Percentiles rank a stretch among this genome's conserved stretches.
Evolutionary conservation across 1,140 invertebrate genomes (phyloP).

Genomic region (Bombus superbus): DNA sequence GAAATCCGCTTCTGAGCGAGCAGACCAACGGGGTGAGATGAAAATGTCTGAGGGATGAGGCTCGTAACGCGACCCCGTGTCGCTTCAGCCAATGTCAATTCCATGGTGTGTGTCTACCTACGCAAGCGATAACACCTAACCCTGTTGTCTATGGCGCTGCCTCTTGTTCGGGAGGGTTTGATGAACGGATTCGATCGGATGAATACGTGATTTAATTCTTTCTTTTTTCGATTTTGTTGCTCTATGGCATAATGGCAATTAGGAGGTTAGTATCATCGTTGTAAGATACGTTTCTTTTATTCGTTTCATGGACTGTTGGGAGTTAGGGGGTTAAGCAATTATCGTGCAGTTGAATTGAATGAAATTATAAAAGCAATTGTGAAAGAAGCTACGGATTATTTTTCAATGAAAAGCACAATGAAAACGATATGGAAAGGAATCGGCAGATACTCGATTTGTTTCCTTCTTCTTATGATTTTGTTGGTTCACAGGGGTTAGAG

Average conservation of each 20-base stretch:
- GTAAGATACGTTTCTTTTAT: not conserved
- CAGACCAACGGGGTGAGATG: conserved; percentile 28
- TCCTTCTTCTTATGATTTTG: too few relatives aligned
- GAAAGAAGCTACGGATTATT: too few relatives aligned
- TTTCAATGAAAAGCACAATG: too few relatives aligned
- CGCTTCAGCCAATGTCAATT: conserved; percentile 75
- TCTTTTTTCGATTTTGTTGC: not conserved
- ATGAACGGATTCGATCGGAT: not conserved
- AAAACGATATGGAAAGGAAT: too few relatives aligned
- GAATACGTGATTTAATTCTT: not conserved
- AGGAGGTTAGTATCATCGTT: not conserved
- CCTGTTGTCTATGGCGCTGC: conserved; percentile 13
- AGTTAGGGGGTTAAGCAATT: too few relatives aligned
- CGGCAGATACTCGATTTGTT: too few relatives aligned
- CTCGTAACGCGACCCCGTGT: conserved; percentile 73
- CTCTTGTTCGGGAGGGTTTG: not conserved
- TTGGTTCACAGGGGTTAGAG: too few relatives aligned
- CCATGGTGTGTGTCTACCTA: conserved; percentile 58
- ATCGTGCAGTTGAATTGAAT: too few relatives aligned
- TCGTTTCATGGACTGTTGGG: too few relatives aligned
- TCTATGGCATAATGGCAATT: too few relatives aligned
- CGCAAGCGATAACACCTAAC: conserved; percentile 49
- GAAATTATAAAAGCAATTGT: too few relatives aligned
- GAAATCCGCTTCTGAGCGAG: conserved; percentile 32
- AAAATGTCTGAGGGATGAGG: conserved; percentile 35